Percentiles rank a stretch among this genome's conserved stretches.
phyloP scores from a whole-genome alignment of 2,888 invertebrate genomes.

The Aethes cnicana region DNA sequence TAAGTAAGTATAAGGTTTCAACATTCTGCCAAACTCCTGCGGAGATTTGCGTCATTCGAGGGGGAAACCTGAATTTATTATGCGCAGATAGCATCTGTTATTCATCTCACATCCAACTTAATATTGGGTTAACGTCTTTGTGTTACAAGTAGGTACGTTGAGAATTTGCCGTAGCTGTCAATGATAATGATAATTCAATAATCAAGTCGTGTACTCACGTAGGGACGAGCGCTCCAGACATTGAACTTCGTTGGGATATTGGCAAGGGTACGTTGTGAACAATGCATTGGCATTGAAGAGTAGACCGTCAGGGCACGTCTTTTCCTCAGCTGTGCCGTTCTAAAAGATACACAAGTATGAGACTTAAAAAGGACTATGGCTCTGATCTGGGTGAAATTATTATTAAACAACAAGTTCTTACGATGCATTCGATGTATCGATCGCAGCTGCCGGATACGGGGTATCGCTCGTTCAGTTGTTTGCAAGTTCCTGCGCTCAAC shows the following conservation, averaged over 20 bases:
- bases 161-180: background rate
- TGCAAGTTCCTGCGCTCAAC: constrained; percentile 71
- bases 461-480: constrained; percentile 86
- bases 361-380: constrained; percentile 10
- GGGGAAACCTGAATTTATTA: constrained; percentile 10
- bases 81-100: constrained; percentile 15
- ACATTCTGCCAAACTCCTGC: constrained; percentile 1
- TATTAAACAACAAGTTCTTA: constrained; percentile 60
- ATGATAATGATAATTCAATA: background rate
- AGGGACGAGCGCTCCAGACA: constrained; percentile 87
- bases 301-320: constrained; percentile 91
- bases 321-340: constrained; percentile 89
- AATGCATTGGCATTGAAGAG: constrained; percentile 88
- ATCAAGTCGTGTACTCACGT: constrained; percentile 74
- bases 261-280: constrained; percentile 88
- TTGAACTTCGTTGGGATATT: constrained; percentile 91
- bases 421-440: constrained; percentile 86
- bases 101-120: constrained; percentile 13
- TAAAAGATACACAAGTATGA: constrained; percentile 39
- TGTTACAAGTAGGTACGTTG: constrained; percentile 1
- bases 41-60: constrained; percentile 9
- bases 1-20: background rate
- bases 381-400: too few species aligned
- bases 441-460: constrained; percentile 88
- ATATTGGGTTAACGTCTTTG: constrained; percentile 15